A percentile compares a stretch with the other conserved stretches of the same genome.
These are phyloP conservation scores for Drosophila eugracilis DNA, from an alignment of 1,140 invertebrate species.

Conservation along the genomic window DNA sequence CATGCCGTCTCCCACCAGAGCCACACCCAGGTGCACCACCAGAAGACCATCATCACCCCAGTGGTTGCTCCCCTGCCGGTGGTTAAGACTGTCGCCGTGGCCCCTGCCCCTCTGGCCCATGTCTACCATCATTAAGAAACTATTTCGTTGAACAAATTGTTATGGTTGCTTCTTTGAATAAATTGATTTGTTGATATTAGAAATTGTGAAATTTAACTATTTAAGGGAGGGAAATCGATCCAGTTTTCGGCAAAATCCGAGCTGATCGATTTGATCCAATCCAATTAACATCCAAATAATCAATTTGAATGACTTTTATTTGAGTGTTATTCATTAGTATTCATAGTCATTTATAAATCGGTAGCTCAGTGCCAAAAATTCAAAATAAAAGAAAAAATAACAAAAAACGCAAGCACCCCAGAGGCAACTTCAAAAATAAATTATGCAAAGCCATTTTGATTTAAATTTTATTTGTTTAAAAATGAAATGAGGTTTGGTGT, in stretches of 20 bases:
- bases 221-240: neutral
- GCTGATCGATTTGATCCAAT: constrained; percentile 24
- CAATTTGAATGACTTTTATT: constrained; percentile 43
- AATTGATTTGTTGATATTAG: constrained; percentile 41
- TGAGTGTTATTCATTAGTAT: constrained; percentile 18
- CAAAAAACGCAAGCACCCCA: constrained; percentile 3
- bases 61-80: constrained; percentile 44
- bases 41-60: constrained; percentile 61
- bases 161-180: constrained; percentile 64
- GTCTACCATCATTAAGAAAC: constrained; percentile 64
- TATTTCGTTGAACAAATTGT: constrained; percentile 28
- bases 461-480: neutral
- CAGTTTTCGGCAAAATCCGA: neutral
- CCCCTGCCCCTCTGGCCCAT: constrained; percentile 55
- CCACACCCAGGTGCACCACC: constrained; percentile 77
- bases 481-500: too few species aligned
- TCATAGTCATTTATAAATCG: constrained; percentile 7
- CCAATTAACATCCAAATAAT: constrained; percentile 38
- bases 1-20: constrained; percentile 86
- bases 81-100: constrained; percentile 61
- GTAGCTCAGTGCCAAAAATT: constrained; percentile 15
- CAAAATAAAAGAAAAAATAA: constrained; percentile 7
- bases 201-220: constrained; percentile 18
- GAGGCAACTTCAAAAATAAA: constrained; percentile 13
- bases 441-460: constrained; percentile 8